Conservation (phyloP, 1,140 invertebrate species). For the Laupala kohalensis region DNA sequence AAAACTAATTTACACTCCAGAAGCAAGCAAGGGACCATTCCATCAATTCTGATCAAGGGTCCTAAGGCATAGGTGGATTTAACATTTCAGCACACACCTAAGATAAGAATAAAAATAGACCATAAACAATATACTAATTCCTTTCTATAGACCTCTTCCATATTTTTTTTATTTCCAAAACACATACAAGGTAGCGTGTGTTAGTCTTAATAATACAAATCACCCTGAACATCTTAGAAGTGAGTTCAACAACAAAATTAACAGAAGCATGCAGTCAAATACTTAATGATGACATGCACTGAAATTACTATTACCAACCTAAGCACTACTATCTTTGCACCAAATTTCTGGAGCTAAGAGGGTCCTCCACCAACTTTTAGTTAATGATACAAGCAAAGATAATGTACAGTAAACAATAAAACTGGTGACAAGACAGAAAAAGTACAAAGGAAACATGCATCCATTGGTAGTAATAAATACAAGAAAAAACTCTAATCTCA, state of each 20-base stretch:
- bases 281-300: neutral
- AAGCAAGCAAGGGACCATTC: too few relatives aligned
- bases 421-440: neutral
- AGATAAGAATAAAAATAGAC: too few relatives aligned
- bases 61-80: too few relatives aligned
- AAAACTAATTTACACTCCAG: too few relatives aligned
- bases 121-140: too few relatives aligned
- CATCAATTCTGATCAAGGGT: too few relatives aligned
- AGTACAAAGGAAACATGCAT: neutral
- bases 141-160: too few relatives aligned
- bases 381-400: neutral
- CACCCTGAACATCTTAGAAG: neutral
- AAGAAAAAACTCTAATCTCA: neutral
- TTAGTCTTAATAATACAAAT: neutral
- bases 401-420: neutral
- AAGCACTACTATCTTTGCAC: neutral
- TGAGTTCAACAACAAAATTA: constrained; percentile 9
- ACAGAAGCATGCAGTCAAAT: constrained; percentile 4
- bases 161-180: too few relatives aligned
- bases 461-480: neutral
- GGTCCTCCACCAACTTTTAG: neutral
- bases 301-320: neutral
- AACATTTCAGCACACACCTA: too few relatives aligned
- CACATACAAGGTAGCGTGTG: too few relatives aligned
- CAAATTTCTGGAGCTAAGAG: neutral